Evolutionary conservation across 64 coral and sea anemone genomes (phyloP).

Genomic region (Montipora efflorescens): DNA sequence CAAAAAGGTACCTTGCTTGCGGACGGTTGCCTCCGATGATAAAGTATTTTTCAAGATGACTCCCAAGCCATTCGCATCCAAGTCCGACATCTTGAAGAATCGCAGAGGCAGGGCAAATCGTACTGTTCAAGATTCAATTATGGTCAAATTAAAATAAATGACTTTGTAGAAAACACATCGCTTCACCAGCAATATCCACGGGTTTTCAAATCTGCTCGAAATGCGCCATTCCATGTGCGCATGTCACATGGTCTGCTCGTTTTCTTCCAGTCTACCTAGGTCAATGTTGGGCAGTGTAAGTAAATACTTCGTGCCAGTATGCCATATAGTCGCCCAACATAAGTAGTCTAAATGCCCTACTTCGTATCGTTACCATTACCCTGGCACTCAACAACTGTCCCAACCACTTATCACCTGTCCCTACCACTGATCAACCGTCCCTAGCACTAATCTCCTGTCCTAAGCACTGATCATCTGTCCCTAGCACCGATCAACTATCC

Average conservation of each 20-base stretch:
- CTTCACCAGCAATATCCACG: not conserved
- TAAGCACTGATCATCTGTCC: too few relatives aligned
- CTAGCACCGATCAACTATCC: too few relatives aligned
- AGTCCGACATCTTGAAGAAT: conserved; percentile 41
- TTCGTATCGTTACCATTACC: too few relatives aligned
- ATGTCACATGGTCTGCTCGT: conserved; percentile 15
- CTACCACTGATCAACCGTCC: too few relatives aligned
- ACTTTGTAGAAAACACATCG: not conserved
- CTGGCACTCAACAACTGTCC: too few relatives aligned
- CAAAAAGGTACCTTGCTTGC: conserved; percentile 83
- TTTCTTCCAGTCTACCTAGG: not conserved
- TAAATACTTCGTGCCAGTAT: too few relatives aligned
- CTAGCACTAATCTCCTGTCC: too few relatives aligned
- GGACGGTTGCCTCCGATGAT: conserved; percentile 67
- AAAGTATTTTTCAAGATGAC: conserved; percentile 83
- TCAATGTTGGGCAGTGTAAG: too few relatives aligned
- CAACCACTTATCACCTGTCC: too few relatives aligned
- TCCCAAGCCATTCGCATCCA: conserved; percentile 76
- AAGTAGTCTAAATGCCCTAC: too few relatives aligned
- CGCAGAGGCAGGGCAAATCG: not conserved
- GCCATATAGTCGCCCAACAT: too few relatives aligned
- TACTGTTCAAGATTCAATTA: not conserved
- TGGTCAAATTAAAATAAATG: not conserved
- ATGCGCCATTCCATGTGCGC: conserved; percentile 33
- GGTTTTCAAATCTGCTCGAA: conserved; percentile 43